Conservation (phyloP, 2,113 vertebrate species). For the Podarcis raffonei region DNA sequence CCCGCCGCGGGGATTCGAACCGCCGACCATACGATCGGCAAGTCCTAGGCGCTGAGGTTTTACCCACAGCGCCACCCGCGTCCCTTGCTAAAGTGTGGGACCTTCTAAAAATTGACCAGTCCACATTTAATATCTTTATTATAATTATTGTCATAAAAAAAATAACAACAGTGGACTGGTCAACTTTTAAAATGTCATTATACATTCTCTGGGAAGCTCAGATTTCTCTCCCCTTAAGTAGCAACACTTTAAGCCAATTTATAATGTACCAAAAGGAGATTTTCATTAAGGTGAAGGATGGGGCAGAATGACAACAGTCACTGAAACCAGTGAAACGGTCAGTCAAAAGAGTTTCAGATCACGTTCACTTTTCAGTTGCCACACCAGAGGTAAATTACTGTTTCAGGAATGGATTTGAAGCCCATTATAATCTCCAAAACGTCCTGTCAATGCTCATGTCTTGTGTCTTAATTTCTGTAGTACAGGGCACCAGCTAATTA, state of each 20-base stretch:
- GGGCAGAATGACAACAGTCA: not conserved
- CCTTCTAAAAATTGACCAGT: not conserved
- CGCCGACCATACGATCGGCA: too few relatives aligned
- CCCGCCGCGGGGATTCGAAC: too few relatives aligned
- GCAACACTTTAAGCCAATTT: not conserved
- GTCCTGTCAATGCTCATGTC: not conserved
- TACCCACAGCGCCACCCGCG: too few relatives aligned
- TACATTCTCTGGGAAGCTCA: not conserved
- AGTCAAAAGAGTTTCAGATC: not conserved
- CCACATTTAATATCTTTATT: not conserved
- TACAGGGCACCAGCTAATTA: conserved; percentile 28
- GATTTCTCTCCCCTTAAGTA: not conserved
- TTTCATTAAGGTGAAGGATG: not conserved
- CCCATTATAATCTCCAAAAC: not conserved
- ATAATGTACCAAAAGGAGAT: not conserved
- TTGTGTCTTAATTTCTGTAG: conserved; percentile 11
- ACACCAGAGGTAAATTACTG: not conserved
- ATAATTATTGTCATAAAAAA: not conserved
- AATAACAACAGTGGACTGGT: too few relatives aligned
- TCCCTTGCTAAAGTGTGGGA: not conserved
- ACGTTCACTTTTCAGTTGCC: not conserved
- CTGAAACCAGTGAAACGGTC: not conserved
- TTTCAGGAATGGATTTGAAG: not conserved
- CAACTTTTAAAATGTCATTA: too few relatives aligned
- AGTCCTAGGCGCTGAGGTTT: too few relatives aligned